Evolutionary conservation across 2,888 invertebrate genomes (phyloP), one percentile per base, ranked within the genome.

Genomic region (Maniola hyperantus): DNA sequence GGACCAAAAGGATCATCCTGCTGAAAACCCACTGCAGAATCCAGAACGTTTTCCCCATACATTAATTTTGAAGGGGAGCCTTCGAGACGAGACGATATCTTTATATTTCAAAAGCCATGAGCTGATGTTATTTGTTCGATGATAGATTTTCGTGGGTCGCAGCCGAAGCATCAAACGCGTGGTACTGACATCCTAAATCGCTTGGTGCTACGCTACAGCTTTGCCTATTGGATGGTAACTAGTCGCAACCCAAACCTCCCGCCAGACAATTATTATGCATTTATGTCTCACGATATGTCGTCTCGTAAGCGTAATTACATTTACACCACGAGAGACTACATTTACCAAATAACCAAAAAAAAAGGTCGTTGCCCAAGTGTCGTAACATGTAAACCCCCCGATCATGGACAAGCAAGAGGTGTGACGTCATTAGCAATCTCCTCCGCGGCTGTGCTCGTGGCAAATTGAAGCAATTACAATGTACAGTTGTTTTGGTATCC

Each of bases 401-500:
- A 68, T 59, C 63, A 62, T 69, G 74, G 77, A 72, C 77, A 78
- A 77, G 73, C 73, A 77, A 76, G 73, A 83, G 81, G 82, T 83
- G 83, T 83, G 87, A 83, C 83, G 84, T 87, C 87, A 88, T 87
- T 84, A 86, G 82, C 84, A 83, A 83, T 82, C 82, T 80, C 80
- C 77, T 76, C 73, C 77, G 73, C 71, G 71, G 76, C 77, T 84
- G 81, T 81, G 86, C 83, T 77, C 76, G 73, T 76, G 75, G 80
- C 83, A 88, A 87, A 89, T 89, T 88, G 87, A 80, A 81, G 82
- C 87, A 89, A 89, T 89, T 89, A 89, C 79, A 81, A 77, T 74
- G 76, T 75, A 76, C 74, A 78, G 80, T 85, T 84, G 83, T 85
- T 86, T 87, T 86, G 83, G 81, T 81, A 78, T 74, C 72, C 72